Evolutionary conservation across 2,113 vertebrate species (phyloP).

Genomic region (Scalopus aquaticus): DNA sequence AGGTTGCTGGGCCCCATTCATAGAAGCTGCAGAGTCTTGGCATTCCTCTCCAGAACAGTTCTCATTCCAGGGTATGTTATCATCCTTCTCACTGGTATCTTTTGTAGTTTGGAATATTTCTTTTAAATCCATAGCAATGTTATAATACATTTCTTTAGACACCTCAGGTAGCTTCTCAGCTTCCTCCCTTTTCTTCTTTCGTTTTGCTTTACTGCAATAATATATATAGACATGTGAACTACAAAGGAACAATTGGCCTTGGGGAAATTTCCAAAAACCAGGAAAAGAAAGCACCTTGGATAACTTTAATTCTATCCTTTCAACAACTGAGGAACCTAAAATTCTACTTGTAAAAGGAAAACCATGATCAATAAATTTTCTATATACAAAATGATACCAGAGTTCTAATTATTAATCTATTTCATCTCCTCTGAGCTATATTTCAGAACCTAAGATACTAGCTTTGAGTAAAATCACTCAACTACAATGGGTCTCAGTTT

Average conservation of each 20-base stretch:
- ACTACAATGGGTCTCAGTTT: not conserved
- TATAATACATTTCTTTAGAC: conserved; percentile 91
- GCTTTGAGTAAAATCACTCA: not conserved
- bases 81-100: conserved; percentile 57
- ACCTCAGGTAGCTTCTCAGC: conserved; percentile 91
- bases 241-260: conserved; percentile 27
- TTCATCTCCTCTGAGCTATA: not conserved
- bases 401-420: not conserved
- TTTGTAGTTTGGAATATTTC: conserved; percentile 86
- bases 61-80: conserved; percentile 66
- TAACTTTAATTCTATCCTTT: not conserved
- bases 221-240: not conserved
- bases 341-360: not conserved
- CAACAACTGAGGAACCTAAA: not conserved
- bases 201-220: conserved; percentile 86
- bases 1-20: not conserved
- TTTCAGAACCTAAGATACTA: not conserved
- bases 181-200: conserved; percentile 90
- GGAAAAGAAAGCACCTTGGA: not conserved
- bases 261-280: conserved; percentile 1
- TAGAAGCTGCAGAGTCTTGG: not conserved
- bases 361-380: conserved; percentile 22
- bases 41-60: not conserved
- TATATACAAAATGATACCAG: not conserved
- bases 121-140: conserved; percentile 90